Evolutionary conservation across 2,797 vertebrate genomes (phyloP), one percentile per base, ranked within the genome.

Genomic region (Lophura swinhoii): DNA sequence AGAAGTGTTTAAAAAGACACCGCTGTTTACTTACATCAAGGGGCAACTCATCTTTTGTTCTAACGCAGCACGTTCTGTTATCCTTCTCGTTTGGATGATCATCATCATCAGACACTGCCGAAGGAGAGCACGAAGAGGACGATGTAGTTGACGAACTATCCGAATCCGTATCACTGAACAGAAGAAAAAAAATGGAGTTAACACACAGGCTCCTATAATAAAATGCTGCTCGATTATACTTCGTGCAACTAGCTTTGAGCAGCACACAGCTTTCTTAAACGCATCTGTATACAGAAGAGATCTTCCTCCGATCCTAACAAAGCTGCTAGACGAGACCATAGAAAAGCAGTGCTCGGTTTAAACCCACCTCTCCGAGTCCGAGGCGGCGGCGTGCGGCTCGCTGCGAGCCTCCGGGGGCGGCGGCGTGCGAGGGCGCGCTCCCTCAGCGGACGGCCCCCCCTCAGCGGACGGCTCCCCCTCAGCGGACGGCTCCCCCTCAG

Each of bases 11-110:
- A 33, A 66, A 62, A 72, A 81, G 20, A 10, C 4, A 83, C 15
- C 2, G 1, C 10, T n/a, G 7, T 3, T 4, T 77, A 96, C 98
- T 97, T 95, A 99, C 99, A 76, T 98, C 98, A 46, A 98, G 68
- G 73, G 98, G 97, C 60, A 98, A 95, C 84, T 99, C 98, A 88
- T 98, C 98, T 89, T 98, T 98, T 33, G 98, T 98, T 97, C 97
- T 98, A 96, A 98, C 14, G 53, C 97, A 97, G 43, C 66, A 93
- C 51, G 97, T 91, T 81, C 76, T 97, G 58, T 93, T 98, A 82
- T 96, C 96, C 56, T 98, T 98, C 87, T 97, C 98, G 87, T 94
- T 86, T 56, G 96, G 97, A 64, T 97, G 95, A 43, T 98, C 97
- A 1, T 98, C 97, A 15, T 98, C 98, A 62, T 96, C 98, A 67